Conservation (phyloP, 2,888 invertebrate species). For the Argyresthia albistria region DNA sequence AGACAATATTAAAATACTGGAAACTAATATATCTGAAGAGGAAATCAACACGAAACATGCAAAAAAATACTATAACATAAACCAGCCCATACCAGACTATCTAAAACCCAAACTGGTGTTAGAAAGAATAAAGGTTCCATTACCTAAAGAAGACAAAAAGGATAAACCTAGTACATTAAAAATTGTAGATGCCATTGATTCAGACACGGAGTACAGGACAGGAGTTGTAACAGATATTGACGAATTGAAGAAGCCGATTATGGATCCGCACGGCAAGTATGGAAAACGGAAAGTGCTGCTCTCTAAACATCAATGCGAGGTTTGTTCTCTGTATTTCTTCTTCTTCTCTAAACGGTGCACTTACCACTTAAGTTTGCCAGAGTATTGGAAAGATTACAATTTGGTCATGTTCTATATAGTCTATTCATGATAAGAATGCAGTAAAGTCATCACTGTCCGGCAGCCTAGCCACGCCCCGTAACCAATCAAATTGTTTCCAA, state of each 20-base stretch:
- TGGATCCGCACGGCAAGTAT: background rate
- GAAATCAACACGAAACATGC: background rate
- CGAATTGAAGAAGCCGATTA: background rate
- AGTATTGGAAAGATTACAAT: too few species aligned
- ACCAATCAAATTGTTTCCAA: too few species aligned
- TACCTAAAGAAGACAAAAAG: background rate
- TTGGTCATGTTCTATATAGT: too few species aligned
- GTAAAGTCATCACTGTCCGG: too few species aligned
- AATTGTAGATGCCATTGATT: too few species aligned
- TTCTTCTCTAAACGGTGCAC: too few species aligned
- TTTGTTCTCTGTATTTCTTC: slow-evolving; percentile 18
- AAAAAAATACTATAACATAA: background rate
- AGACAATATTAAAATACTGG: background rate
- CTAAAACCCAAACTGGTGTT: slow-evolving; percentile 35
- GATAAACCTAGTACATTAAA: background rate
- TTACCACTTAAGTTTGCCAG: too few species aligned
- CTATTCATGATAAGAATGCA: too few species aligned
- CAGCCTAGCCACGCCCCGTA: too few species aligned
- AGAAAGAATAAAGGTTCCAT: slow-evolving; percentile 22
- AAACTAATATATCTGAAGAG: background rate
- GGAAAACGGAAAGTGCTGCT: slow-evolving; percentile 29
- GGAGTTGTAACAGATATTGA: background rate
- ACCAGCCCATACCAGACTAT: slow-evolving; percentile 3
- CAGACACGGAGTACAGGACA: too few species aligned
- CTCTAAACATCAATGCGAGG: slow-evolving; percentile 43